Percentiles rank a stretch among this genome's conserved stretches.
These are phyloP conservation scores for Malaclemys terrapin DNA, from an alignment of 2,113 vertebrate genomes.

Conservation along the genomic window DNA sequence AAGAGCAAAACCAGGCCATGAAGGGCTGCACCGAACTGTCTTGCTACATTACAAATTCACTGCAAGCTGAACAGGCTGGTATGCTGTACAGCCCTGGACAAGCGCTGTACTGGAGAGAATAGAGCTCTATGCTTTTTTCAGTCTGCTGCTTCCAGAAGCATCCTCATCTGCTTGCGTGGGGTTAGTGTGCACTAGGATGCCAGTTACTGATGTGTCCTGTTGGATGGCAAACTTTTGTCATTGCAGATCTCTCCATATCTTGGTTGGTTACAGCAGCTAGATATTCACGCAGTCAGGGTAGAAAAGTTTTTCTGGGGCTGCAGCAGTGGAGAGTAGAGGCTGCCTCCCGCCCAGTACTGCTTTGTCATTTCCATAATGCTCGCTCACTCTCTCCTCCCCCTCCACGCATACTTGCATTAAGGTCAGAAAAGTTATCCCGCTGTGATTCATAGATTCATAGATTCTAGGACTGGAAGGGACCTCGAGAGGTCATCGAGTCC, in stretches of 20 bases:
- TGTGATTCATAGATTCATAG: neutral
- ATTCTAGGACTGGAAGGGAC: too few species aligned
- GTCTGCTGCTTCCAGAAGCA: neutral
- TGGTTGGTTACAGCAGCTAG: neutral
- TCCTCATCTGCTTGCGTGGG: fast-evolving
- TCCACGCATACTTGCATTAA: neutral
- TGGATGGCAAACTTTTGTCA: neutral
- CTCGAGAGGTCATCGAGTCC: too few species aligned
- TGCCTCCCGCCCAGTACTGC: fast-evolving
- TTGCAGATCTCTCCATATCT: fast-evolving
- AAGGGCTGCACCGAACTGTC: neutral
- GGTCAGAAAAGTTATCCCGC: slow-evolving; percentile 7
- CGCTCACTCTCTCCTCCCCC: neutral
- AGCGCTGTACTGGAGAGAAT: neutral
- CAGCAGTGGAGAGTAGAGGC: neutral
- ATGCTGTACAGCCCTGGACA: fast-evolving
- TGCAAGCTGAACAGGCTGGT: fast-evolving
- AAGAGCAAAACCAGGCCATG: neutral
- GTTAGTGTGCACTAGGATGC: fast-evolving
- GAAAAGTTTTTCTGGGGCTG: neutral
- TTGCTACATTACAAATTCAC: fast-evolving
- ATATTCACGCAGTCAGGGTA: fast-evolving
- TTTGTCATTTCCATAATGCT: neutral
- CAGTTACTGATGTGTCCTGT: fast-evolving
- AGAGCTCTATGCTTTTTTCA: neutral